phyloP scores from a whole-genome alignment of 2,113 vertebrate species.

The Hippocampus mohnikei region DNA sequence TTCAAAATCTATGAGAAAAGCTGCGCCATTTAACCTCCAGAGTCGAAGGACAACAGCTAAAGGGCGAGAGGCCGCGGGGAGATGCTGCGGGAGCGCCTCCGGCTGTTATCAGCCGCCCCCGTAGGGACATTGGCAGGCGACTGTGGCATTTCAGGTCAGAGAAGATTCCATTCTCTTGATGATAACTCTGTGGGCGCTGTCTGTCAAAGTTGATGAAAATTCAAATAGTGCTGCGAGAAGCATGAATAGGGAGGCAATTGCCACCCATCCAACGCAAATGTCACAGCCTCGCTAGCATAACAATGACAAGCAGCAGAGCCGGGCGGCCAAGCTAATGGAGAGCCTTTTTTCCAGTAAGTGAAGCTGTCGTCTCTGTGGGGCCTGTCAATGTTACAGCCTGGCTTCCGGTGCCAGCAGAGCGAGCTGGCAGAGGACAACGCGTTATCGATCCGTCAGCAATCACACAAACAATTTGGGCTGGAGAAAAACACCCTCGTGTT shows the following conservation, averaged over 20 bases:
- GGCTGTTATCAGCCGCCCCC: conserved; percentile 50
- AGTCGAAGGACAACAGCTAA: conserved; percentile 45
- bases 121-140: conserved; percentile 38
- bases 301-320: conserved; percentile 55
- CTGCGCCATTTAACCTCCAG: conserved; percentile 50
- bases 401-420: conserved; percentile 67
- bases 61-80: conserved; percentile 43
- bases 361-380: conserved; percentile 65
- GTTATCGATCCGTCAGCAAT: conserved; percentile 73
- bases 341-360: conserved; percentile 65
- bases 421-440: conserved; percentile 58
- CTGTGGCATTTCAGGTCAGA: conserved; percentile 50
- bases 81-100: conserved; percentile 25
- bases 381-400: conserved; percentile 72
- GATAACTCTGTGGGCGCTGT: conserved; percentile 55
- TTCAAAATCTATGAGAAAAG: conserved; percentile 48
- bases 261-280: conserved; percentile 61
- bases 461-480: conserved; percentile 66
- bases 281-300: conserved; percentile 64
- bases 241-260: conserved; percentile 66
- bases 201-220: conserved; percentile 68
- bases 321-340: conserved; percentile 60
- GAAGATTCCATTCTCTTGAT: conserved; percentile 49
- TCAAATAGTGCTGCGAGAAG: conserved; percentile 52
- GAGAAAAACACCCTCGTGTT: conserved; percentile 68